Evolutionary conservation across 2,888 invertebrate species (phyloP).

Genomic region (Auanema sp.): DNA sequence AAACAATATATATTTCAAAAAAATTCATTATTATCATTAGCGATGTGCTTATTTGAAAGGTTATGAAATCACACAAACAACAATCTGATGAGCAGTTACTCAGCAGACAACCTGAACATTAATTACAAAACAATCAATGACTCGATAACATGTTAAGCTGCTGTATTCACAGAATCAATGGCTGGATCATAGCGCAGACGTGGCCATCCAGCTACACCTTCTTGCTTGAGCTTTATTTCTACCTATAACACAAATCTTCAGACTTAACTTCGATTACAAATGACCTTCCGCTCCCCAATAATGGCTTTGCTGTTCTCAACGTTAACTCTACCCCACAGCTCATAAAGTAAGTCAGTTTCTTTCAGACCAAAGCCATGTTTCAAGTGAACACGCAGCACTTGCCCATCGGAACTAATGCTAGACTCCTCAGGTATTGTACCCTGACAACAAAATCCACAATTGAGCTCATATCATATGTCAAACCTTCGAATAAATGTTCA

Average conservation of each 20-base stretch:
- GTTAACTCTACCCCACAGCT: conserved; percentile 58
- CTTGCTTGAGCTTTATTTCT: conserved; percentile 57
- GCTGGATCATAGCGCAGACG: conserved; percentile 47
- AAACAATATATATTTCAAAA: too few species aligned
- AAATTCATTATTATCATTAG: too few species aligned
- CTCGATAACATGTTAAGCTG: not conserved
- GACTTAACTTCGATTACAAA: too few species aligned
- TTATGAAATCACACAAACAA: too few species aligned
- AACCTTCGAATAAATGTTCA: conserved; percentile 59
- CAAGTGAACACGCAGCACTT: conserved; percentile 66
- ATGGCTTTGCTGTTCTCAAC: conserved; percentile 47
- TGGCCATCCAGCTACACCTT: conserved; percentile 53
- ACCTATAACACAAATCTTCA: conserved; percentile 26
- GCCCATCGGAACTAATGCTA: conserved; percentile 80
- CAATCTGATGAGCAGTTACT: too few species aligned
- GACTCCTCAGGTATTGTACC: conserved; percentile 80
- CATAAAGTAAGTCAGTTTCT: conserved; percentile 45
- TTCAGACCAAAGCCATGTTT: conserved; percentile 56
- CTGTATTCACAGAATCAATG: conserved; percentile 25
- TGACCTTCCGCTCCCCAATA: conserved; percentile 55
- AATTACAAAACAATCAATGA: not conserved
- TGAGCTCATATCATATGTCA: not conserved
- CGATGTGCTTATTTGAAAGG: too few species aligned
- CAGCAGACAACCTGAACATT: too few species aligned
- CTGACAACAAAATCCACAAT: conserved; percentile 65